Percentiles rank a stretch among this genome's conserved stretches.
Conservation (phyloP, 2,113 vertebrate genomes). For the Pseudopipra pipra region DNA sequence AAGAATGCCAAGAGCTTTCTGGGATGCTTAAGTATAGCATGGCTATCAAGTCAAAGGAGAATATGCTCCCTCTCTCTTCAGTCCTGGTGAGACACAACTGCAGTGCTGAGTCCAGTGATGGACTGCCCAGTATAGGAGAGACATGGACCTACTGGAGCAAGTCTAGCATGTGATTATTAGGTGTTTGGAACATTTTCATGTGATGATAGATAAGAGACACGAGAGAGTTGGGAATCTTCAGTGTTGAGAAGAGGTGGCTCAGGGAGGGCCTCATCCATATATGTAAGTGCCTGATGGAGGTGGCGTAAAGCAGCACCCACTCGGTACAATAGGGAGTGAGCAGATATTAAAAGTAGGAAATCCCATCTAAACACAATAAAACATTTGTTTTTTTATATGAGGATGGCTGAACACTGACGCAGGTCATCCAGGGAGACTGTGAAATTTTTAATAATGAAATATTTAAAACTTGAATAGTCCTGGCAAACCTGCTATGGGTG, state of each 20-base stretch:
- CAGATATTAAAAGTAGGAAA: not conserved
- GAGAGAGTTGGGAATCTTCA: not conserved
- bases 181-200: not conserved
- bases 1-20: accelerated
- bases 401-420: not conserved
- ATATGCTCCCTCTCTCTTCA: not conserved
- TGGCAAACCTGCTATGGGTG: not conserved
- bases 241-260: not conserved
- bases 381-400: not conserved
- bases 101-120: not conserved
- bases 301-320: not conserved
- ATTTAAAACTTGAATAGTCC: not conserved
- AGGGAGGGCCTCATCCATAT: not conserved
- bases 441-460: not conserved
- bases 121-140: not conserved
- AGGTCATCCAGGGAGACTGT: not conserved
- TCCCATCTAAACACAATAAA: not conserved
- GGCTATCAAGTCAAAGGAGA: not conserved
- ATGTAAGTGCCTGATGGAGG: not conserved
- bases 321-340: too few species aligned
- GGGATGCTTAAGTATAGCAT: not conserved
- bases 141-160: not conserved
- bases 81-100: not conserved
- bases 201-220: not conserved
- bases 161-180: accelerated